Conservation (phyloP, 2,888 invertebrate species). For the Endomychus coccineus region DNA sequence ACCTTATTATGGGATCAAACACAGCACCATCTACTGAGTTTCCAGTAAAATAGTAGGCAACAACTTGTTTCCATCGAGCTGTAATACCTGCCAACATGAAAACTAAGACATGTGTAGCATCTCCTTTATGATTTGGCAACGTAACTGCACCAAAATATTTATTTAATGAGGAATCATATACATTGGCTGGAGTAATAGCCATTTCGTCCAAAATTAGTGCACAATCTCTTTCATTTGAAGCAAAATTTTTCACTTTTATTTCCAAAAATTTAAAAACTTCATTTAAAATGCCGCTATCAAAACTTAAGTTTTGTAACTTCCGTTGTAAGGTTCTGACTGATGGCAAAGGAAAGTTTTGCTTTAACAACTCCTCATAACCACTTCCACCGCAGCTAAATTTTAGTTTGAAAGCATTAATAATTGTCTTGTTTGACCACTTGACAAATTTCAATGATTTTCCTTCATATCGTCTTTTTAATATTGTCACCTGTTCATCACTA, state of each 20-base stretch:
- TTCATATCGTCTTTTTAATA: no score
- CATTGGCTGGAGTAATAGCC: conserved; percentile 19
- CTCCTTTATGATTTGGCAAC: conserved; percentile 18
- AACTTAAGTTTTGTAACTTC: no score
- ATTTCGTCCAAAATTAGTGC: conserved; percentile 21
- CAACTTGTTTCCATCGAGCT: conserved; percentile 28
- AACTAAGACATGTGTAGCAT: conserved; percentile 27
- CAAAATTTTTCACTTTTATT: not conserved
- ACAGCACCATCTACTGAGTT: conserved; percentile 22
- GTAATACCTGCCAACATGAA: conserved; percentile 27
- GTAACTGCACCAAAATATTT: conserved; percentile 24
- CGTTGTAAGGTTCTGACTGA: no score
- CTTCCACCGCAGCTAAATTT: no score
- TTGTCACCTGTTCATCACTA: no score
- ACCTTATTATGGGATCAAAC: conserved; percentile 19
- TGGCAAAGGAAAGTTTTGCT: no score
- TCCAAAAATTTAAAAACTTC: no score
- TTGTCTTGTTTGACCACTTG: no score
- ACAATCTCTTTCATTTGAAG: conserved; percentile 12
- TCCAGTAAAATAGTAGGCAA: conserved; percentile 28
- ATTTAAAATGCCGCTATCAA: no score
- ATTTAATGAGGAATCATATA: conserved; percentile 18
- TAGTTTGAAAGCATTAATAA: no score
- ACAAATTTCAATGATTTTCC: no score
- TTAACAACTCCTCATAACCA: no score